A percentile compares a stretch with the other conserved stretches of the same genome.
These are phyloP conservation scores for Sylvilagus floridanus DNA, from an alignment of 2,797 vertebrate species.

Conservation along the genomic window DNA sequence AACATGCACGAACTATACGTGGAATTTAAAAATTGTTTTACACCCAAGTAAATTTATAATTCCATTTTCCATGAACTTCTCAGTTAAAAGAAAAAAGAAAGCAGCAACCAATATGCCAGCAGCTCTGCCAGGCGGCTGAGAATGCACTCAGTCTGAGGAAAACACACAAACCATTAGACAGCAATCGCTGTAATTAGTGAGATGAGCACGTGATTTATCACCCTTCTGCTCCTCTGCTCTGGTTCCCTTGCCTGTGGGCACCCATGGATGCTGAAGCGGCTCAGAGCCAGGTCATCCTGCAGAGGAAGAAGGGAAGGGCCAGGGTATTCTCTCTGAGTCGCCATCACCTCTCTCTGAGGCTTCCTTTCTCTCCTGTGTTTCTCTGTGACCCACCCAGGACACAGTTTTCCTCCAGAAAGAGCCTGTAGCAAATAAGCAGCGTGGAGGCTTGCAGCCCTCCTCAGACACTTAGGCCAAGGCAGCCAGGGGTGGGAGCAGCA, in stretches of 20 bases:
- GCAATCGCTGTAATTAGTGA: conserved; percentile 56
- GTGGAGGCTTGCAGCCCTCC: background rate
- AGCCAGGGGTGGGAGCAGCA: background rate
- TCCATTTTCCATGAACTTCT: background rate
- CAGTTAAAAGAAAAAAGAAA: background rate
- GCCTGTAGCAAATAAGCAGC: background rate
- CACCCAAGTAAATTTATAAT: too few species aligned
- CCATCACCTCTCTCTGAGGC: background rate
- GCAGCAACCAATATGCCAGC: background rate
- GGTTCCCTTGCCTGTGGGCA: background rate
- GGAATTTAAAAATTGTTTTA: too few species aligned
- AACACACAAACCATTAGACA: conserved; percentile 69
- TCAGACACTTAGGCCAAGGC: background rate
- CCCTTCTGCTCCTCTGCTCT: background rate
- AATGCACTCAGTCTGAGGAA: conserved; percentile 50
- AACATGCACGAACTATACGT: too few species aligned
- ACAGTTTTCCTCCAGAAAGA: background rate
- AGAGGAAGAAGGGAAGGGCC: background rate
- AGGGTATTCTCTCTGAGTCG: background rate
- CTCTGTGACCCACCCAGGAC: background rate
- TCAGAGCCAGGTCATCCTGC: background rate
- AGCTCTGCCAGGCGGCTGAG: background rate
- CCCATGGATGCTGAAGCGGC: background rate
- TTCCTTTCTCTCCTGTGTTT: background rate
- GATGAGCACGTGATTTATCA: background rate